Evolutionary conservation across 92 coral and sea anemone species (phyloP).

Genomic region (Parazoanthus darwini): DNA sequence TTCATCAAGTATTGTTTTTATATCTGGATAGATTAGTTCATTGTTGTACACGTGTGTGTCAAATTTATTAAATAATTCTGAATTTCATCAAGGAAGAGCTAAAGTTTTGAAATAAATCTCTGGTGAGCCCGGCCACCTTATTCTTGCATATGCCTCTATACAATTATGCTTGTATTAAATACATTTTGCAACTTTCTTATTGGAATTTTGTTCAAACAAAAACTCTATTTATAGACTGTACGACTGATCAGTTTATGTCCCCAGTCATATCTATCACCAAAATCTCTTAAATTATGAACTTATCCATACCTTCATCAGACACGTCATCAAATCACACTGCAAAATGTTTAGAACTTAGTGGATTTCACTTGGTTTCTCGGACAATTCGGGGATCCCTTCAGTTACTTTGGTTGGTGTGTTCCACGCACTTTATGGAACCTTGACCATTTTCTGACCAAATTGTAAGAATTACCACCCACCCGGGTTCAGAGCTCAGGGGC

Average conservation of each 20-base stretch:
- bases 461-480: neutral
- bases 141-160: no score
- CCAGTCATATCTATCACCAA: neutral
- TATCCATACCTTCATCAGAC: neutral
- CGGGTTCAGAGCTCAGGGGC: no score
- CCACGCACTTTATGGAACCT: no score
- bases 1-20: no score
- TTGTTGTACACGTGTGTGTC: no score
- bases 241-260: neutral
- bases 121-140: conserved; percentile 23
- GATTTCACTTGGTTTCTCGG: neutral
- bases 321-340: neutral
- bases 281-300: neutral
- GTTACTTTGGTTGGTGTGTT: neutral
- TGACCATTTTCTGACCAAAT: neutral
- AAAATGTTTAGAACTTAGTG: no score
- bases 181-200: neutral
- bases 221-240: neutral
- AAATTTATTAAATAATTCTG: neutral
- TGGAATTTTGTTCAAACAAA: conserved; percentile 12
- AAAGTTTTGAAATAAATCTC: neutral
- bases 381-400: neutral
- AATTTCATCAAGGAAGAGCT: neutral
- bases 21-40: no score
- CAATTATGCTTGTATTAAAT: conserved; percentile 10